Evolutionary conservation across 2,888 invertebrate genomes (phyloP), one percentile per base, ranked within the genome.

Genomic region (Alloscopus bannaensis): DNA sequence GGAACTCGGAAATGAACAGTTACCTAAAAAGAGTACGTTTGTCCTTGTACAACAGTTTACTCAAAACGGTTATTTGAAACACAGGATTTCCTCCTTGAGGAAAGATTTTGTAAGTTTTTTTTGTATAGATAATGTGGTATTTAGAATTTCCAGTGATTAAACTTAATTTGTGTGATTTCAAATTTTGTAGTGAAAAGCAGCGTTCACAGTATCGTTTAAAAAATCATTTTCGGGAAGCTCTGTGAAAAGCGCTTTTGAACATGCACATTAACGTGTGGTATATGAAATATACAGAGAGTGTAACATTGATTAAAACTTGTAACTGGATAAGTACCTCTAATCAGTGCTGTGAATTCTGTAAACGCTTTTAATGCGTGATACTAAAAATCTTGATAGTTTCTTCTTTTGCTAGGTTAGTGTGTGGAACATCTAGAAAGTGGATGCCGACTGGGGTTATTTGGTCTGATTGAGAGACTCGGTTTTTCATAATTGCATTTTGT

Each of bases 171-270:
- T 13, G 11, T 13, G n/a, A 3, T 13, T 6, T 6, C 47, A 47
- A 8, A 13, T 47, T 13, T 47, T 47, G 11, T n/a, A 13, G 11
- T 13, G 11, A 8, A 36, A 36, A 45, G 45, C n/a, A 45, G 13
- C 28, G 4, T 22, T 57, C 13, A 57, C 57, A 6, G 29, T 28
- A 59, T 11, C 29, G 31, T 59, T 31, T 22, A 59, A 59, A 52
- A 6, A 16, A 52, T 18, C n/a, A 31, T 13, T 11, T 50, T 29
- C 31, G 59, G 59, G 18, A 59, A 59, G 59, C 59, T 59, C 59
- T 59, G 59, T 62, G 62, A 62, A 60, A 62, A 52, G 62, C 59
- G 59, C 31, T 62, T 62, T 62, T 20, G 40, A 60, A 62, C 16
- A 42, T 22, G n/a, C 62, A 40, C 50, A 18, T 18, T 36, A 36